These are phyloP conservation scores for Hydractinia echinata DNA, from an alignment of 30 jellyfish, hydroid and myxozoan genomes.

Conservation along the genomic window DNA sequence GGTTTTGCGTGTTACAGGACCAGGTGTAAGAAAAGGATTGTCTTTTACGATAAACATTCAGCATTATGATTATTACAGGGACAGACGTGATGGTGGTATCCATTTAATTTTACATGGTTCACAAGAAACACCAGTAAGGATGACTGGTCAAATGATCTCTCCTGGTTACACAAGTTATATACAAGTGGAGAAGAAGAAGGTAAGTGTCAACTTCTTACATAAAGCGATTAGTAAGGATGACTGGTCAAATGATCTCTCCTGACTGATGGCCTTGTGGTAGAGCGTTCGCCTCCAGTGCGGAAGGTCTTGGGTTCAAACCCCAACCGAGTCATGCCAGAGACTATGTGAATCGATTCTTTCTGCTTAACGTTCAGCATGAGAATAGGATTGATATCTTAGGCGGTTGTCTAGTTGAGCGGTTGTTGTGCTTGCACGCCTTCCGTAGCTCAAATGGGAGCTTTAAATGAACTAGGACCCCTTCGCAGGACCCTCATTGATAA, in stretches of 20 bases:
- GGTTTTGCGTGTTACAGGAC: constrained; percentile 40
- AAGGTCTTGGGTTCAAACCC: too few species aligned
- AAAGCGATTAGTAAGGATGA: constrained; percentile 50
- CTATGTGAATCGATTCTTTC: too few species aligned
- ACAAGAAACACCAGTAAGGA: constrained; percentile 80
- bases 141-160: constrained; percentile 63
- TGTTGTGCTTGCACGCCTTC: too few species aligned
- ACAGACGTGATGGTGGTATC: constrained; percentile 32
- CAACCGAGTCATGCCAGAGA: too few species aligned
- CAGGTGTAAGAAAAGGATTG: constrained; percentile 59
- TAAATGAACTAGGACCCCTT: too few species aligned
- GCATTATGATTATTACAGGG: constrained; percentile 77
- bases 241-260: constrained; percentile 67
- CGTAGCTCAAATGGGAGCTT: too few species aligned
- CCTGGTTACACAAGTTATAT: constrained; percentile 78
- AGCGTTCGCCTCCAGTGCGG: too few species aligned
- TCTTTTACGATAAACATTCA: constrained; percentile 61
- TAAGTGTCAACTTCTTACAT: neutral
- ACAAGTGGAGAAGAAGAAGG: constrained; percentile 70
- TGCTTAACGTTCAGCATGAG: too few species aligned
- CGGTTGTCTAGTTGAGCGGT: too few species aligned
- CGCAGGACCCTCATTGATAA: too few species aligned
- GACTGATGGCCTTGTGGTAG: constrained; percentile 24
- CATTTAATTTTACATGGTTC: constrained; percentile 81
- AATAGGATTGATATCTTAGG: too few species aligned